These are phyloP conservation scores for Australoheros facetus DNA, from an alignment of 2,797 vertebrate species.

Conservation along the genomic window DNA sequence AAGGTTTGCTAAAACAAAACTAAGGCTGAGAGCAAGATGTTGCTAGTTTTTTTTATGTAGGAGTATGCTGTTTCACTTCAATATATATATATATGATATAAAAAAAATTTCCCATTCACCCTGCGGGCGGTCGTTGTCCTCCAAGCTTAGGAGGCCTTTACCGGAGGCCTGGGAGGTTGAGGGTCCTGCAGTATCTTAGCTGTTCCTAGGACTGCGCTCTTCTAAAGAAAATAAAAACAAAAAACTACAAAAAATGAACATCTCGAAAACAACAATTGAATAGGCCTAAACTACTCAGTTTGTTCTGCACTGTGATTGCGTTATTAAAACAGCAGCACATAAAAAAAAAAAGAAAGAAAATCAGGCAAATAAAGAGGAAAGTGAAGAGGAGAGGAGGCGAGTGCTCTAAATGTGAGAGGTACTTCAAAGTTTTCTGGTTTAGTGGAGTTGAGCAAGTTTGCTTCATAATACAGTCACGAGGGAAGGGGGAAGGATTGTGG, in stretches of 20 bases:
- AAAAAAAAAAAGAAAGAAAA: neutral
- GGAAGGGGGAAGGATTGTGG: neutral
- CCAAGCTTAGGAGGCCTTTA: no score
- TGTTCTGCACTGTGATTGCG: neutral
- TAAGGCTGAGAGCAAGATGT: neutral
- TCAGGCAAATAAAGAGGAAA: neutral
- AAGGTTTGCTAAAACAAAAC: rapidly evolving
- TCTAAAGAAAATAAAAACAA: no score
- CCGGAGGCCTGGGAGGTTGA: no score
- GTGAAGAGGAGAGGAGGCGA: neutral
- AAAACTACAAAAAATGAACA: neutral
- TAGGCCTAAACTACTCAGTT: neutral
- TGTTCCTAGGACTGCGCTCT: no score
- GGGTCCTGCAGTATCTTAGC: no score
- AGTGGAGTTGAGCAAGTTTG: neutral
- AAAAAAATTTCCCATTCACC: no score
- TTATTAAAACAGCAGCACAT: neutral
- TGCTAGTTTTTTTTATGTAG: neutral
- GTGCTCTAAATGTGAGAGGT: conserved; percentile 1
- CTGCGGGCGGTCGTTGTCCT: no score
- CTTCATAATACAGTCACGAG: neutral
- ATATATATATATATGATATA: no score
- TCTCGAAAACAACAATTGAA: neutral
- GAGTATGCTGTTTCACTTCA: no score
- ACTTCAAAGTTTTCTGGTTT: neutral